A percentile compares a stretch with the other conserved stretches of the same genome.
Evolutionary conservation across 2,888 invertebrate genomes (phyloP).

Genomic region (Tupiocoris notatus): DNA sequence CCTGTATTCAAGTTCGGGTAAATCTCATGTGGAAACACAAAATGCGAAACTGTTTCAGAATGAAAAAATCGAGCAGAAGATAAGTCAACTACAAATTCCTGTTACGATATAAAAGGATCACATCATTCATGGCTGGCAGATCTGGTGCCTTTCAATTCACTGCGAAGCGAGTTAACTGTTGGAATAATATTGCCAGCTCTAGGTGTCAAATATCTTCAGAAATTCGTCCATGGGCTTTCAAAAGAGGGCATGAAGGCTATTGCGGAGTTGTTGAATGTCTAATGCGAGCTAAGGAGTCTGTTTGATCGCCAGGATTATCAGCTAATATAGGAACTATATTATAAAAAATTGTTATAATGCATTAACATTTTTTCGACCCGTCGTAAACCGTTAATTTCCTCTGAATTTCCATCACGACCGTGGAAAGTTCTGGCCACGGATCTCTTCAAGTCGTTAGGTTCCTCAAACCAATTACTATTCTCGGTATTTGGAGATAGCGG

Average conservation of each 20-base stretch:
- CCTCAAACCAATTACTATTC: constrained; percentile 6
- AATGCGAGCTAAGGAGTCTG: neutral
- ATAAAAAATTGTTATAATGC: neutral
- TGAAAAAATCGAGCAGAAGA: too few species aligned
- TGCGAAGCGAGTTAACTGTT: neutral
- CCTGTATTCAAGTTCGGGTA: too few species aligned
- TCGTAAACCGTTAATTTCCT: constrained; percentile 9
- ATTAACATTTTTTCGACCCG: neutral
- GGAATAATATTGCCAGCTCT: neutral
- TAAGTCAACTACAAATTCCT: too few species aligned
- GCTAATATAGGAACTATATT: neutral
- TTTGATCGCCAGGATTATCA: neutral
- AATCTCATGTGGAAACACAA: too few species aligned
- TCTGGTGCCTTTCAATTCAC: neutral
- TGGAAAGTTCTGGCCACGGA: constrained; percentile 17
- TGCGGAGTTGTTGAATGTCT: neutral
- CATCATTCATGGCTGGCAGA: too few species aligned
- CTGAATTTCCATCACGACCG: constrained; percentile 4
- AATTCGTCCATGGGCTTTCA: neutral
- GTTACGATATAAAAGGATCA: too few species aligned
- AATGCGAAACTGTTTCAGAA: too few species aligned
- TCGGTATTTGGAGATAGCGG: constrained; percentile 5
- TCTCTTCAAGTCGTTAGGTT: constrained; percentile 2
- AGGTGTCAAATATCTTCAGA: neutral
- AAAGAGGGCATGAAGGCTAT: neutral